Percentiles rank a stretch among this genome's conserved stretches.
phyloP scores from a whole-genome alignment of 2,888 invertebrate genomes.

The Syrista parreyssii region DNA sequence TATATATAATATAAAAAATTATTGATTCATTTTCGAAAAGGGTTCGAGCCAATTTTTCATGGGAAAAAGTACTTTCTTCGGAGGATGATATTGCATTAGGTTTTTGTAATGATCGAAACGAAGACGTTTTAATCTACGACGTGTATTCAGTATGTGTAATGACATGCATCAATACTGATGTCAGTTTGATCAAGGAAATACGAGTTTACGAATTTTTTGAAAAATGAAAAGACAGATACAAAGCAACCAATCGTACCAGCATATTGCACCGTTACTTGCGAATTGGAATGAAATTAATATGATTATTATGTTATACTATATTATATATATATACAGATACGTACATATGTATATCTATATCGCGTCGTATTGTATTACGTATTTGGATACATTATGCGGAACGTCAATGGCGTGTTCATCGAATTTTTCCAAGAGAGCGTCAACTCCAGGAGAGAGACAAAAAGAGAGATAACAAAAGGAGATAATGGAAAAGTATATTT shows the following conservation, averaged over 20 bases:
- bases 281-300: neutral
- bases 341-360: slow-evolving; percentile 10
- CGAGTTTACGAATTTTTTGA: neutral
- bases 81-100: neutral
- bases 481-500: neutral
- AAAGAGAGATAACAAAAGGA: neutral
- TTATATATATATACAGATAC: slow-evolving; percentile 7
- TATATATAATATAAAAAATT: neutral
- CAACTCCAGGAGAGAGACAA: no score
- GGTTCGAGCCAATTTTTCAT: neutral
- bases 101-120: neutral
- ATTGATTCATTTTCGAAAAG: neutral
- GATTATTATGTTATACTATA: neutral
- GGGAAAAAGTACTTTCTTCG: neutral
- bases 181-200: neutral
- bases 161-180: neutral
- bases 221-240: neutral
- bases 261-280: neutral
- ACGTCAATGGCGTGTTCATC: neutral
- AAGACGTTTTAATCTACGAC: neutral
- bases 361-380: neutral
- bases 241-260: neutral
- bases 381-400: neutral
- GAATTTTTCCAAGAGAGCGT: neutral
- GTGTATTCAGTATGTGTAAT: neutral